Base-by-base conservation (phyloP, 2,113 vertebrate genomes). In the Lipophrys pholis region DNA sequence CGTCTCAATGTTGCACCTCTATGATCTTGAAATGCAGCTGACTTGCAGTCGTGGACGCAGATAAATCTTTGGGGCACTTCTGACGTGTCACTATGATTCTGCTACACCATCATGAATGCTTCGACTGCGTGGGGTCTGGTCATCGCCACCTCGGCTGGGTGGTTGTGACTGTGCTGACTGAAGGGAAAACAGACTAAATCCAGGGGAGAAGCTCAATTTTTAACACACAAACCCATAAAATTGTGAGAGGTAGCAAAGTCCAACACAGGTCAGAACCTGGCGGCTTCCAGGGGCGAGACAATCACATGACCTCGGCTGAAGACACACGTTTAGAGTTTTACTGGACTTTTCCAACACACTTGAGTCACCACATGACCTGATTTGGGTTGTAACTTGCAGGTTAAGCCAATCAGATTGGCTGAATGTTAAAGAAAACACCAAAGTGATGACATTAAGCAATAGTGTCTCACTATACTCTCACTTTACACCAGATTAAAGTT, bases 241-340 rank as follows among this genome's bases (percentile, higher is more conserved):
- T 40, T 11, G 5, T 3, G 17, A 39, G 3, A 65, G 11, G 38
- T 12, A n/a, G 38, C 50, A 55, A 46, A 74, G 54, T 78, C 51
- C 38, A 56, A 10, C 14, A 7, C 49, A 62, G 46, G 21, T 43
- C 6, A 48, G 14, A 11, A 38, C 39, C 21, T 73, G 46, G 69
- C 11, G 14, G 6, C 15, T 62, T 17, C 39, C 21, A 30, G 38
- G 30, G 35, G 43, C 30, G 16, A 64, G 10, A 21, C 8, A 41
- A 78, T 76, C 84, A 87, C 76, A 75, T 87, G 81, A 89, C 17
- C 8, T 42, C 11, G 56, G 42, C 38, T 63, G 21, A 73, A 7
- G 0, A 11, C 2, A 39, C 1, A 1, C 15, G 53, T 53, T 69
- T 57, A 56, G 56, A 36, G 50, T 11, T 59, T 55, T 17, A 53